Percentiles rank a stretch among this genome's conserved stretches.
Conservation (phyloP, 2,113 vertebrate species). For the Lontra canadensis region DNA sequence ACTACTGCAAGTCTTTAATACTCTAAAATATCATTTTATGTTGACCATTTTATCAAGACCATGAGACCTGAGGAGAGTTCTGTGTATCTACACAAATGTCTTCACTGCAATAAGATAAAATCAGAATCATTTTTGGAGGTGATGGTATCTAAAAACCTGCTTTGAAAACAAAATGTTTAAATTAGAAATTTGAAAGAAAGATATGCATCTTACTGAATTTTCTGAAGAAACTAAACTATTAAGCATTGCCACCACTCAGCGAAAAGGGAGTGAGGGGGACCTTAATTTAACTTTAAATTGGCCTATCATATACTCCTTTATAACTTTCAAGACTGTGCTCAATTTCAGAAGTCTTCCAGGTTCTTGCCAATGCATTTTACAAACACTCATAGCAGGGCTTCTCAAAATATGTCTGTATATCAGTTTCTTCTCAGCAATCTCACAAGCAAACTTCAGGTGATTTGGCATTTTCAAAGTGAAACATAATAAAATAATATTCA, state of each 20-base stretch:
- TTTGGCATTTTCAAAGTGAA: conserved; percentile 39
- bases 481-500: neutral
- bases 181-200: neutral
- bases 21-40: neutral
- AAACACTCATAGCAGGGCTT: neutral
- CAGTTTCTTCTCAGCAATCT: neutral
- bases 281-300: neutral
- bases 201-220: neutral
- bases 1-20: neutral
- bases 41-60: neutral
- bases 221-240: neutral
- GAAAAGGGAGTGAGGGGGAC: neutral
- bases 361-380: neutral
- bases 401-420: neutral
- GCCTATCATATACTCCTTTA: neutral
- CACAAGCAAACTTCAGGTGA: neutral
- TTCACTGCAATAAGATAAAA: neutral
- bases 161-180: neutral
- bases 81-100: neutral
- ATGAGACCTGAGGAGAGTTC: neutral
- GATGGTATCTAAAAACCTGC: neutral
- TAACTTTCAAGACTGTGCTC: neutral
- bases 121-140: neutral
- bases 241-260: neutral
- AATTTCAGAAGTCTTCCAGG: neutral